Percentiles rank a stretch among this genome's conserved stretches.
Conservation (phyloP, 1,140 invertebrate genomes). For the Drosophila oshimai region DNA sequence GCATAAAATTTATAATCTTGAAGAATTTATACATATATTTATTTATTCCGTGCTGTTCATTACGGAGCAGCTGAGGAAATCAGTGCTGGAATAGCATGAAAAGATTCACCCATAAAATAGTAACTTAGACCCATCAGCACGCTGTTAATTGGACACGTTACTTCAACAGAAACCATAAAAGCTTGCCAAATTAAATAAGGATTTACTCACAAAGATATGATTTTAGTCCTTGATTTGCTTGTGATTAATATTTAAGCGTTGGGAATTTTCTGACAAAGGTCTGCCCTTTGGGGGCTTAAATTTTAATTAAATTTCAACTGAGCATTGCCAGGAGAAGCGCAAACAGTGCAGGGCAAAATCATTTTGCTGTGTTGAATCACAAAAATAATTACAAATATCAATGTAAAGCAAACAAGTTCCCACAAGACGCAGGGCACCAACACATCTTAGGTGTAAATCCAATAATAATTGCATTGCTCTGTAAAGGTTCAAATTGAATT, state of each 20-base stretch:
- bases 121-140: not conserved
- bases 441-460: slow-evolving; percentile 45
- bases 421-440: slow-evolving; percentile 1
- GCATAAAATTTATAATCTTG: slow-evolving; percentile 80
- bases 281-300: slow-evolving; percentile 26
- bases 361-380: slow-evolving; percentile 15
- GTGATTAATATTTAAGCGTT: slow-evolving; percentile 30
- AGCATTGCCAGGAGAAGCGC: slow-evolving; percentile 29
- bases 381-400: slow-evolving; percentile 37
- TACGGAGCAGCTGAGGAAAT: slow-evolving; percentile 42
- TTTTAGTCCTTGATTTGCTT: slow-evolving; percentile 8
- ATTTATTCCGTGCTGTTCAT: slow-evolving; percentile 66
- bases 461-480: slow-evolving; percentile 50
- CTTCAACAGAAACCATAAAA: not conserved
- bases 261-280: slow-evolving; percentile 15
- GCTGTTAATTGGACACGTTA: slow-evolving; percentile 8
- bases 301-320: slow-evolving; percentile 51
- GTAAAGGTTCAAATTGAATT: slow-evolving; percentile 11
- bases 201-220: not conserved
- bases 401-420: slow-evolving; percentile 1
- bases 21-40: slow-evolving; percentile 76
- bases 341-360: slow-evolving; percentile 1
- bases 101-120: not conserved
- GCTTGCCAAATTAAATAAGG: slow-evolving; percentile 16
- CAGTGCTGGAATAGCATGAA: slow-evolving; percentile 5